Evolutionary conservation across 1,140 invertebrate species (phyloP).

Genomic region (Hylaeus anthracinus): DNA sequence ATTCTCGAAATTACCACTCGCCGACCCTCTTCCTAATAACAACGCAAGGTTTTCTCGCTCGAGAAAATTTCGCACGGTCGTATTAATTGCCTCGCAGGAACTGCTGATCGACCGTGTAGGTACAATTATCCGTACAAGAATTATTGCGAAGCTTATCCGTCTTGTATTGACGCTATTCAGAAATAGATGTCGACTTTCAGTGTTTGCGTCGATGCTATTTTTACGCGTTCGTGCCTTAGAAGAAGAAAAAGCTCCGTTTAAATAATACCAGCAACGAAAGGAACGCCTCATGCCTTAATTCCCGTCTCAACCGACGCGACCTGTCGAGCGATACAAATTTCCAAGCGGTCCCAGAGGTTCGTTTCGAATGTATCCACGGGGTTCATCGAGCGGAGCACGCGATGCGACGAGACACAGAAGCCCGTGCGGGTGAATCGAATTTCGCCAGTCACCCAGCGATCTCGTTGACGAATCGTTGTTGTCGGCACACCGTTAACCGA

Average conservation of each 20-base stretch:
- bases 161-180: no score
- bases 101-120: neutral
- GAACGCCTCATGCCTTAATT: neutral
- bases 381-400: neutral
- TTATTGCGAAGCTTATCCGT: no score
- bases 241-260: neutral
- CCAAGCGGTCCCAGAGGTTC: neutral
- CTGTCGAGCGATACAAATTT: neutral
- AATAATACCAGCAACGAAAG: neutral
- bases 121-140: no score
- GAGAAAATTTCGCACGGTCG: conserved; percentile 32
- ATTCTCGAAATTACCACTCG: neutral
- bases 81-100: neutral
- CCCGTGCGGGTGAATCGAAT: conserved; percentile 43
- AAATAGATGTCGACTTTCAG: no score
- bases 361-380: neutral
- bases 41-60: conserved; percentile 2
- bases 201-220: no score
- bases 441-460: conserved; percentile 54
- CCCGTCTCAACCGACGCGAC: neutral
- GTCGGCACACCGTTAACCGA: conserved; percentile 55
- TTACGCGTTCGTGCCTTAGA: neutral
- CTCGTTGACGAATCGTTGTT: conserved; percentile 50
- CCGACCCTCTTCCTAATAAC: neutral
- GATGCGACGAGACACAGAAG: conserved; percentile 19